A percentile compares a stretch with the other conserved stretches of the same genome.
Evolutionary conservation across 2,888 invertebrate species (phyloP).

Genomic region (Globia sparganii): DNA sequence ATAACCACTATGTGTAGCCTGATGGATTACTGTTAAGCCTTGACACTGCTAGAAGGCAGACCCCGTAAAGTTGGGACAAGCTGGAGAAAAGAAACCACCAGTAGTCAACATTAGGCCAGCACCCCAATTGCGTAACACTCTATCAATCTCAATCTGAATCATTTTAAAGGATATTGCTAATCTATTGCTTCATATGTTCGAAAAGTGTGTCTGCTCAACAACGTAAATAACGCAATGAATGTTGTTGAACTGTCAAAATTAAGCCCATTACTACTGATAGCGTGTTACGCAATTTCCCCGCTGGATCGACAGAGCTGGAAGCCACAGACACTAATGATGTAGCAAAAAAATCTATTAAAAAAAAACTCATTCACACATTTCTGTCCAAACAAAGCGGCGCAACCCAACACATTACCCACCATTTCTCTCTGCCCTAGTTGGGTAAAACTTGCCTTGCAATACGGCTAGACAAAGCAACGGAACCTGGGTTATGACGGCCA

Average conservation of each 20-base stretch:
- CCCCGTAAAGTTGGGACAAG: background rate
- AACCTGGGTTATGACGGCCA: slow-evolving; percentile 81
- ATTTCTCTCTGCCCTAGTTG: slow-evolving; percentile 62
- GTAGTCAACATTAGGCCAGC: background rate
- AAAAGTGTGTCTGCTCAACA: too few relatives aligned
- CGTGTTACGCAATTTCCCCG: too few relatives aligned
- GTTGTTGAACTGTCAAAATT: too few relatives aligned
- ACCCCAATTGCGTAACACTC: too few relatives aligned
- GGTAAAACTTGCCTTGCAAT: slow-evolving; percentile 59
- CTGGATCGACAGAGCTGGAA: background rate
- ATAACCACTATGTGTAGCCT: background rate
- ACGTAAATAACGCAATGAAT: too few relatives aligned
- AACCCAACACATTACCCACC: slow-evolving; percentile 60
- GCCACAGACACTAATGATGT: background rate
- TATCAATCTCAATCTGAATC: too few relatives aligned
- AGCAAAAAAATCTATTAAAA: background rate
- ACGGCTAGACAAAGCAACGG: slow-evolving; percentile 78
- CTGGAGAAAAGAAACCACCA: background rate
- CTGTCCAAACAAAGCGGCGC: slow-evolving; percentile 32
- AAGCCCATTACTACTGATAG: too few relatives aligned
- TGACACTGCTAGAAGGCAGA: background rate
- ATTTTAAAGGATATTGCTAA: too few relatives aligned
- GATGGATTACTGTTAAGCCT: too few relatives aligned
- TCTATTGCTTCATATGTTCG: too few relatives aligned
- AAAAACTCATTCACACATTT: slow-evolving; percentile 19